Base-by-base conservation (phyloP, 1,140 invertebrate genomes). In the Drosophila pandora region DNA sequence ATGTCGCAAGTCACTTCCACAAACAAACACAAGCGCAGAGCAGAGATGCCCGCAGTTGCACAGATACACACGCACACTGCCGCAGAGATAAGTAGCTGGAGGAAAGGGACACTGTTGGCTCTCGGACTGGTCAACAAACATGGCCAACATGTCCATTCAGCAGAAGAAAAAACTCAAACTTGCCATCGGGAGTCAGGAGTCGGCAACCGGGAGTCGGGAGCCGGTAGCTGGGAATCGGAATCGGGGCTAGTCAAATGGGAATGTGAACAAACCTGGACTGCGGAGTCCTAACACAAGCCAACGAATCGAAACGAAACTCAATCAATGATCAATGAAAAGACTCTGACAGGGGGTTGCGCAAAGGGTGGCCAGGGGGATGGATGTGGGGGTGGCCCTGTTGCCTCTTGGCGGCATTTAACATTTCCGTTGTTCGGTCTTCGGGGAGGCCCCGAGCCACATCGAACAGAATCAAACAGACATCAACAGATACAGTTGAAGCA, bases 291-390 rank as follows among this genome's bases (percentile, higher is more conserved):
- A 59, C 76, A 72, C 56, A 73, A 43, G 22, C 72, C 69, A 83
- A 76, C 76, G 76, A 83, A 88, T 74, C 72, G 65, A 57, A 64
- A 56, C 62, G 65, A 69, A 87, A 87, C 81, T 87, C 83, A 88
- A 87, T 87, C 83, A 87, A 83, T 81, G 83, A 88, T 87, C 82
- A 87, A 82, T 87, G 82, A 87, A 87, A 58, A 68, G 71, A 56
- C 56, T 45, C 55, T 55, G 62, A 47, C 57, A 54, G 57, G 22
- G 22, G 34, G 37, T 8, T 13, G 23, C 21, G 39, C 12, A 12
- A 23, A 67, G 12, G 25, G 21, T 32, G 17, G 17, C 12, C n/a
- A n/a, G 13, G 12, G 13, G 34, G 57, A 8, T 37, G 57, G 22
- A 34, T 28, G 13, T 21, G 6, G 54, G 22, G 37, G 34, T 59